Evolutionary conservation across 2,113 vertebrate genomes (phyloP).

Genomic region (Gopherus flavomarginatus): DNA sequence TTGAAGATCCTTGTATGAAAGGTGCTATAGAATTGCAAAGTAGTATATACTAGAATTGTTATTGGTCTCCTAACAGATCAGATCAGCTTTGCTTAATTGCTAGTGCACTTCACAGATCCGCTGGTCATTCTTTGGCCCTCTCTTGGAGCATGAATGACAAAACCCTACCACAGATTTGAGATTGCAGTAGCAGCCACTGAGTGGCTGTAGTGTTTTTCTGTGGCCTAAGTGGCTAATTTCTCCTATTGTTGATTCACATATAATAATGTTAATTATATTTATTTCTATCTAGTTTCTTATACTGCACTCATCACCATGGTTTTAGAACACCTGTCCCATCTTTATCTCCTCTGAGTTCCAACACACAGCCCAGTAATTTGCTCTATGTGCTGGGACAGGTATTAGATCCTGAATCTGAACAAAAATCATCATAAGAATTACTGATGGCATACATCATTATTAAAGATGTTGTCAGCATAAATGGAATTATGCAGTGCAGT

Average conservation of each 20-base stretch:
- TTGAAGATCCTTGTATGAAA: neutral
- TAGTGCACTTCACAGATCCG: neutral
- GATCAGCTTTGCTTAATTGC: fast-evolving
- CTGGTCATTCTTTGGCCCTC: fast-evolving
- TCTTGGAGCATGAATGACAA: fast-evolving
- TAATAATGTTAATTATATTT: neutral
- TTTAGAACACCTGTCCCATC: neutral
- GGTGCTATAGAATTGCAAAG: neutral
- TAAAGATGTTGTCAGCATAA: neutral
- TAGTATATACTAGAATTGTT: fast-evolving
- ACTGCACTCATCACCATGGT: fast-evolving
- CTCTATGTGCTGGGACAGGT: neutral
- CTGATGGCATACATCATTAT: neutral
- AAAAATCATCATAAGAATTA: neutral
- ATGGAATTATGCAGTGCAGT: neutral
- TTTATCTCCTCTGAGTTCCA: neutral
- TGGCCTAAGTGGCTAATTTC: neutral
- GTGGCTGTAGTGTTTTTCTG: neutral
- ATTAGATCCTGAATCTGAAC: neutral
- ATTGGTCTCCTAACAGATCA: neutral
- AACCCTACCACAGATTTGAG: neutral
- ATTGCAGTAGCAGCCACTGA: neutral
- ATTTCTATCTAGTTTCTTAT: neutral
- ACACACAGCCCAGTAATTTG: neutral
- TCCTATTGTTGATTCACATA: neutral